Evolutionary conservation across 1,140 invertebrate species (phyloP).

Genomic region (Thaumetopoea pityocampa): DNA sequence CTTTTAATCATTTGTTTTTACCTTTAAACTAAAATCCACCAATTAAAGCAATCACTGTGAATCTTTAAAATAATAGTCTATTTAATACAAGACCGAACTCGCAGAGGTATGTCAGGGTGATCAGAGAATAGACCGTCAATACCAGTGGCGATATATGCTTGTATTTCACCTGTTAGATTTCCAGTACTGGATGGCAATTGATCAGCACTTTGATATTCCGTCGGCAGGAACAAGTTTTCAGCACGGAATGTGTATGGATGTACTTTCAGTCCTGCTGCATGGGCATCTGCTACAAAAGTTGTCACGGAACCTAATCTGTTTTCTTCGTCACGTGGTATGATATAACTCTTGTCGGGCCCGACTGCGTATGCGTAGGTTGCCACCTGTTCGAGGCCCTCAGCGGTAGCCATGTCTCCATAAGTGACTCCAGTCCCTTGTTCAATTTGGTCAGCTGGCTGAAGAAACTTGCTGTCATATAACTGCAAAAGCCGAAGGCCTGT

Average conservation of each 20-base stretch:
- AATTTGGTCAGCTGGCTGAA: slow-evolving; percentile 46
- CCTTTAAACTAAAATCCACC: too few relatives aligned
- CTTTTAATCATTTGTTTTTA: too few relatives aligned
- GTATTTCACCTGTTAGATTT: slow-evolving; percentile 43
- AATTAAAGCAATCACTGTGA: not conserved
- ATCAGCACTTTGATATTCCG: slow-evolving; percentile 36
- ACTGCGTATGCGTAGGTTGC: slow-evolving; percentile 55
- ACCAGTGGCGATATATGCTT: slow-evolving; percentile 48
- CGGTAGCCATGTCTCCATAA: slow-evolving; percentile 50
- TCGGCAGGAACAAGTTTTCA: slow-evolving; percentile 52
- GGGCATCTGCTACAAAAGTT: slow-evolving; percentile 51
- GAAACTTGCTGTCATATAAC: slow-evolving; percentile 28
- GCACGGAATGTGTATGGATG: slow-evolving; percentile 62
- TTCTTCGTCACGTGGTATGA: slow-evolving; percentile 48
- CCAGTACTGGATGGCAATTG: slow-evolving; percentile 30
- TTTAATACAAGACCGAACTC: slow-evolving; percentile 28
- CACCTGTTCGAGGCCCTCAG: slow-evolving; percentile 44
- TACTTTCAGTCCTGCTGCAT: slow-evolving; percentile 49
- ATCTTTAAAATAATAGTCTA: not conserved
- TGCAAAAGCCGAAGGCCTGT: slow-evolving; percentile 52
- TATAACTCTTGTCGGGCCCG: slow-evolving; percentile 55
- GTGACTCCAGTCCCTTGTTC: slow-evolving; percentile 36
- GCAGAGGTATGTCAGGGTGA: slow-evolving; percentile 50
- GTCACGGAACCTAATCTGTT: slow-evolving; percentile 42
- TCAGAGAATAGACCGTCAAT: slow-evolving; percentile 62